A percentile compares a stretch with the other conserved stretches of the same genome.
These are phyloP conservation scores for Stenurella melanura DNA, from an alignment of 2,888 invertebrate genomes.

Conservation along the genomic window DNA sequence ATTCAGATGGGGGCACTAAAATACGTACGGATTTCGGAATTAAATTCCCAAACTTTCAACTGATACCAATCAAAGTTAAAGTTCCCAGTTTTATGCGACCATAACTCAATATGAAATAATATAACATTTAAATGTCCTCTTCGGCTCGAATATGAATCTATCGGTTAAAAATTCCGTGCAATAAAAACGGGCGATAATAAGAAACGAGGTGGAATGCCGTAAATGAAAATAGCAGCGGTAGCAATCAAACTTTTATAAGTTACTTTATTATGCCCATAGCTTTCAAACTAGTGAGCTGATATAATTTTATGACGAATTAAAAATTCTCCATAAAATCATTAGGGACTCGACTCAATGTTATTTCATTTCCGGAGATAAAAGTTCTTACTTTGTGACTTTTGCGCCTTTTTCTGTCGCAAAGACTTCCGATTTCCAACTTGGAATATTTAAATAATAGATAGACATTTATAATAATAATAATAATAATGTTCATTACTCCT, in stretches of 20 bases:
- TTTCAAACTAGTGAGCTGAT: conserved; percentile 52
- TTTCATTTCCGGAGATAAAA: conserved; percentile 29
- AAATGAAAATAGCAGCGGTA: conserved; percentile 67
- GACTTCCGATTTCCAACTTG: neutral
- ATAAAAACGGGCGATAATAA: conserved; percentile 66
- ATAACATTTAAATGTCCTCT: conserved; percentile 63
- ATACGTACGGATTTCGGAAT: conserved; percentile 59
- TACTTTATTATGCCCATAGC: conserved; percentile 60
- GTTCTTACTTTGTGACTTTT: conserved; percentile 37
- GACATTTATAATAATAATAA: too few relatives aligned
- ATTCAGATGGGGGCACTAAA: conserved; percentile 68
- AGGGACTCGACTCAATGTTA: conserved; percentile 41
- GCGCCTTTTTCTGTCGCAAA: neutral
- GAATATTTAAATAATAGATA: too few relatives aligned
- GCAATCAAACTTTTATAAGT: conserved; percentile 66
- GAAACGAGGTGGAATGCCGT: conserved; percentile 67
- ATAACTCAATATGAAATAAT: conserved; percentile 65
- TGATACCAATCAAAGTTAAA: conserved; percentile 68
- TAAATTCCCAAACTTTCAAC: conserved; percentile 67
- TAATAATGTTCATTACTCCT: too few relatives aligned
- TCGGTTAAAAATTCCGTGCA: conserved; percentile 63
- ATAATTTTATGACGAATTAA: conserved; percentile 65
- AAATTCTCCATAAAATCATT: conserved; percentile 62
- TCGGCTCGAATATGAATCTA: conserved; percentile 61
- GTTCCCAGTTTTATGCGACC: conserved; percentile 67